Base-by-base conservation (phyloP, 2,797 vertebrate species). In the Takifugu rubripes region DNA sequence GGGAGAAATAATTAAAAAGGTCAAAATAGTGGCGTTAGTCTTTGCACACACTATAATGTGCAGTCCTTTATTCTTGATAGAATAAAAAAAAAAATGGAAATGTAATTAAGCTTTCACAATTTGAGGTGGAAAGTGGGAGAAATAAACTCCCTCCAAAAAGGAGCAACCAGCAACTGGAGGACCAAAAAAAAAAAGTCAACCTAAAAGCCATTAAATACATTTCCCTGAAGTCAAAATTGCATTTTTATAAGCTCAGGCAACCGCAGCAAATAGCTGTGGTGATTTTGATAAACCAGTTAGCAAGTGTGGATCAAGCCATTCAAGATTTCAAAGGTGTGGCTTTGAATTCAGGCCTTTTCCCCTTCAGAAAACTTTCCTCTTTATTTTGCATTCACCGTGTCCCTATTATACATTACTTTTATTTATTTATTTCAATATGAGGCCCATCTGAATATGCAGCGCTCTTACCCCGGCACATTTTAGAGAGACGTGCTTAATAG, bases 221-320 rank as follows among this genome's bases (percentile, higher is more conserved):
- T 88, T 82, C 61, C 72, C 81, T 78, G 55, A 83, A 86, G 81
- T 85, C 77, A 57, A 83, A 85, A 85, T 83, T 86, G 78, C 78
- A 86, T 88, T 86, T 82, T 74, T 82, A 85, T 82, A 82, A 88
- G 82, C 78, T 78, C 78, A 83, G 79, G 85, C 86, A 88, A 84
- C 78, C 87, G 83, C 64, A 81, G 70, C 79, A 75, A 87, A 89
- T 86, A 83, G 78, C 81, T 80, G 78, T 79, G 82, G 83, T 83
- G 83, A 85, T 89, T 89, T 90, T 83, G 68, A 86, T 89, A 89
- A 90, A 88, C 88, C 88, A 83, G 79, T 89, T 90, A 88, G 81
- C 76, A 43, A 77, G 79, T 82, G 81, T 86, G 84, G 73, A 87
- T 86, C 75, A 70, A 81, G 73, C 66, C 68, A 69, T 81, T 82